These are phyloP conservation scores for Ganaspis brasiliensis DNA, from an alignment of 2,888 invertebrate species.

Conservation along the genomic window DNA sequence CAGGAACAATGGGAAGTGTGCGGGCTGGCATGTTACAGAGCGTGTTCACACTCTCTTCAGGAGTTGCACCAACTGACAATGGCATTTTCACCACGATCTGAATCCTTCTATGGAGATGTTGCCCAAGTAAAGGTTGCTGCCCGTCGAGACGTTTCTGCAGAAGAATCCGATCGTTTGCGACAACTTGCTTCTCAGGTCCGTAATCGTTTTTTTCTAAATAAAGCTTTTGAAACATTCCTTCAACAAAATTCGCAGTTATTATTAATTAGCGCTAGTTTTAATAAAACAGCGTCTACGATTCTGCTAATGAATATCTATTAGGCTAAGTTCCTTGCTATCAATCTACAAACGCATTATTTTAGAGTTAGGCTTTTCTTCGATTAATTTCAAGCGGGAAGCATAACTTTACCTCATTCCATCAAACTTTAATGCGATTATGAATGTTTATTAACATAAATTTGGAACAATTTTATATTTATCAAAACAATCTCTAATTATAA, in stretches of 20 bases:
- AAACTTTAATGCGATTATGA: no score
- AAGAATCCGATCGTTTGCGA: slow-evolving; percentile 91
- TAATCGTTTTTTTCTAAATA: slow-evolving; percentile 15
- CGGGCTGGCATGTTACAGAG: slow-evolving; percentile 90
- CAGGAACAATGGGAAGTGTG: slow-evolving; percentile 94
- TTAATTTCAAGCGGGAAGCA: slow-evolving; percentile 36
- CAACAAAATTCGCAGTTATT: neutral
- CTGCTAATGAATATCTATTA: slow-evolving; percentile 9
- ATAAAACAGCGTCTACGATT: slow-evolving; percentile 14
- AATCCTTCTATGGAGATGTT: slow-evolving; percentile 96
- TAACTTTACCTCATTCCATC: slow-evolving; percentile 4
- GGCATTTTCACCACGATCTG: slow-evolving; percentile 94
- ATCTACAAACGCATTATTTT: slow-evolving; percentile 33
- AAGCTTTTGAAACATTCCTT: neutral
- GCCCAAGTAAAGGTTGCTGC: slow-evolving; percentile 97
- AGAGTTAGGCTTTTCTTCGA: slow-evolving; percentile 37
- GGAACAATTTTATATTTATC: no score
- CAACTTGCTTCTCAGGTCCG: slow-evolving; percentile 91
- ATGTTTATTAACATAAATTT: no score
- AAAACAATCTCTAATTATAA: no score
- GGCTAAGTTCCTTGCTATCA: slow-evolving; percentile 15
- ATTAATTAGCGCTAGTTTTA: slow-evolving; percentile 13
- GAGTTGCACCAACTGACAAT: slow-evolving; percentile 93
- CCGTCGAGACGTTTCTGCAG: slow-evolving; percentile 91
- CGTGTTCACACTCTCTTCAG: slow-evolving; percentile 92